phyloP scores from a whole-genome alignment of 2,888 invertebrate genomes.

The Dermolepida albohirtum region DNA sequence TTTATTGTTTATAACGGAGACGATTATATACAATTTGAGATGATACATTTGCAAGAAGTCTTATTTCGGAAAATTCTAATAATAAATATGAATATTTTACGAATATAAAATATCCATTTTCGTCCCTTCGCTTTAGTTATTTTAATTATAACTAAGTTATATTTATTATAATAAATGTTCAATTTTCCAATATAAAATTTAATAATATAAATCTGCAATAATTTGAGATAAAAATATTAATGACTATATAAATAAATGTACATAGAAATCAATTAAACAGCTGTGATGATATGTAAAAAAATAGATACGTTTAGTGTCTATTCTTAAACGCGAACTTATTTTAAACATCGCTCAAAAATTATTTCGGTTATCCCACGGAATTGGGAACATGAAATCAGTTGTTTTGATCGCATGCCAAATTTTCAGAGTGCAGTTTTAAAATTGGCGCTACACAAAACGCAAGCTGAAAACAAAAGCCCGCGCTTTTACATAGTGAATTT shows the following conservation, averaged over 20 bases:
- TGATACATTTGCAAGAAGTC: no score
- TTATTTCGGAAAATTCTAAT: no score
- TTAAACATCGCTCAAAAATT: conserved; percentile 44
- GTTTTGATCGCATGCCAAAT: conserved; percentile 41
- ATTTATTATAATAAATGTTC: no score
- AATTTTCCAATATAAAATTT: no score
- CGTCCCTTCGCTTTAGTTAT: no score
- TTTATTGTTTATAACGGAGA: no score
- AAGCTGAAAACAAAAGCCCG: conserved; percentile 11
- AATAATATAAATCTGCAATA: no score
- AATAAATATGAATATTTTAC: no score
- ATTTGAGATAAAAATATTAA: no score
- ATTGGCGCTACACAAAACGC: conserved; percentile 38
- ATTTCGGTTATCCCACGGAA: conserved; percentile 42
- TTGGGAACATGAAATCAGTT: conserved; percentile 16
- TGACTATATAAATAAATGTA: background rate
- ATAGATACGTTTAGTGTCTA: conserved; percentile 43
- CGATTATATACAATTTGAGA: no score
- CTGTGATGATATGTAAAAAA: conserved; percentile 55
- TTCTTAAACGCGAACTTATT: conserved; percentile 40
- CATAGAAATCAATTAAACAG: conserved; percentile 56
- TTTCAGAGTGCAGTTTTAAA: conserved; percentile 34
- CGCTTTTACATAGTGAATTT: conserved; percentile 17
- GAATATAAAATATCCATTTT: no score
- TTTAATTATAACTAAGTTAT: no score